Conservation (phyloP, 2,888 invertebrate species). For the Dryobotodes eremita region DNA sequence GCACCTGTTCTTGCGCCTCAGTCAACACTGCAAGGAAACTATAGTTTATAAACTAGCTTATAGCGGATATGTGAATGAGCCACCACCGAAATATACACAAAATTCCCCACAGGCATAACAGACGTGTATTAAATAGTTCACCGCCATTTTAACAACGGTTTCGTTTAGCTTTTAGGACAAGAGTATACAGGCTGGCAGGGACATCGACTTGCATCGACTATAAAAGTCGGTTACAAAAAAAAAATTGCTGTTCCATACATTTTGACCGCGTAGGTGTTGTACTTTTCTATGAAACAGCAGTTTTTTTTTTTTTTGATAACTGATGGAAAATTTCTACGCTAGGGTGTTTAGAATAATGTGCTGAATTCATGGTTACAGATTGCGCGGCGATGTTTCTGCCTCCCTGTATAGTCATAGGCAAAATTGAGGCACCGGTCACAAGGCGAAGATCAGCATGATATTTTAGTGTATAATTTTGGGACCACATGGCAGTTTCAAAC, state of each 20-base stretch:
- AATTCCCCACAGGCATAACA: neutral
- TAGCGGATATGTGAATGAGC: neutral
- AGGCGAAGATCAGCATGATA: neutral
- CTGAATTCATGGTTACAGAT: too few species aligned
- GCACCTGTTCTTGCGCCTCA: slow-evolving; percentile 66
- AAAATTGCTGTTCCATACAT: too few species aligned
- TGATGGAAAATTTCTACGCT: too few species aligned
- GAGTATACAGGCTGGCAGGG: neutral
- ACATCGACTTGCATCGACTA: too few species aligned
- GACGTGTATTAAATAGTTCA: neutral
- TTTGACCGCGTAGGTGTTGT: too few species aligned
- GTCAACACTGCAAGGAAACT: slow-evolving; percentile 67
- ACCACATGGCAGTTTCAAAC: neutral
- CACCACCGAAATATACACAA: neutral
- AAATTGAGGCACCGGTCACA: too few species aligned
- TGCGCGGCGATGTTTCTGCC: too few species aligned
- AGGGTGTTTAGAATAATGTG: too few species aligned
- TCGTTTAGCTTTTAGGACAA: neutral
- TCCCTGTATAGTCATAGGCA: too few species aligned
- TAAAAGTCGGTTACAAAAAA: too few species aligned
- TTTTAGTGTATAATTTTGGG: neutral
- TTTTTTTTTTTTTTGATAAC: too few species aligned
- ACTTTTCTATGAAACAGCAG: too few species aligned
- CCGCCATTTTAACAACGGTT: neutral
- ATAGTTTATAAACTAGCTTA: neutral